phyloP scores from a whole-genome alignment of 2,113 vertebrate genomes.

The Ammodytes dubius region DNA sequence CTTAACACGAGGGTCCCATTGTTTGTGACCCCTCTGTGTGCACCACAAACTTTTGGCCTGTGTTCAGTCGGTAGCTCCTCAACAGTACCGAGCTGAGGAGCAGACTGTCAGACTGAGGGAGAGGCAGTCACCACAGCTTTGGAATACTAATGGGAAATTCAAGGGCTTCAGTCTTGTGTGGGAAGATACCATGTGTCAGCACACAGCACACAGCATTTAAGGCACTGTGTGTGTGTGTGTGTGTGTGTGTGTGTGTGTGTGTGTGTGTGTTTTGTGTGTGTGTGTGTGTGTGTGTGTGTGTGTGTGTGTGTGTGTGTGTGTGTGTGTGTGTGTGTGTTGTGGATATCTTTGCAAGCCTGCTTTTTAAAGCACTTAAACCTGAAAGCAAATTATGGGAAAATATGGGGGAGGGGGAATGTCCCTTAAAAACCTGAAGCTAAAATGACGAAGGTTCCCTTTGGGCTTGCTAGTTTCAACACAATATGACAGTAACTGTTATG shows the following conservation, averaged over 20 bases:
- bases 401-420: conserved; percentile 39
- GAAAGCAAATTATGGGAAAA: conserved; percentile 70
- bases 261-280: conserved; percentile 34
- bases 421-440: conserved; percentile 28
- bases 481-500: conserved; percentile 54
- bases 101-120: conserved; percentile 63
- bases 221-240: conserved; percentile 42
- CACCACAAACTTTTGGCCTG: conserved; percentile 56
- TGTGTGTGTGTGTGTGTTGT: conserved; percentile 30
- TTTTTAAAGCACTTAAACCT: conserved; percentile 68
- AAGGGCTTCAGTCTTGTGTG: conserved; percentile 69
- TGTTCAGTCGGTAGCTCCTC: conserved; percentile 53
- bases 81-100: conserved; percentile 12
- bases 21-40: conserved; percentile 46
- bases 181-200: conserved; percentile 77
- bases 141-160: conserved; percentile 77
- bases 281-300: conserved; percentile 29
- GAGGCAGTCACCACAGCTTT: conserved; percentile 53
- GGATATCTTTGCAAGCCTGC: conserved; percentile 47
- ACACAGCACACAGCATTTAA: conserved; percentile 61
- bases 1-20: conserved; percentile 40
- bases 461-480: conserved; percentile 9
- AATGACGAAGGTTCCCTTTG: conserved; percentile 13
- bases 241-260: conserved; percentile 27
- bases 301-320: conserved; percentile 29